These are phyloP conservation scores for Monarcha castaneiventris DNA, from an alignment of 2,113 vertebrate genomes.

Conservation along the genomic window DNA sequence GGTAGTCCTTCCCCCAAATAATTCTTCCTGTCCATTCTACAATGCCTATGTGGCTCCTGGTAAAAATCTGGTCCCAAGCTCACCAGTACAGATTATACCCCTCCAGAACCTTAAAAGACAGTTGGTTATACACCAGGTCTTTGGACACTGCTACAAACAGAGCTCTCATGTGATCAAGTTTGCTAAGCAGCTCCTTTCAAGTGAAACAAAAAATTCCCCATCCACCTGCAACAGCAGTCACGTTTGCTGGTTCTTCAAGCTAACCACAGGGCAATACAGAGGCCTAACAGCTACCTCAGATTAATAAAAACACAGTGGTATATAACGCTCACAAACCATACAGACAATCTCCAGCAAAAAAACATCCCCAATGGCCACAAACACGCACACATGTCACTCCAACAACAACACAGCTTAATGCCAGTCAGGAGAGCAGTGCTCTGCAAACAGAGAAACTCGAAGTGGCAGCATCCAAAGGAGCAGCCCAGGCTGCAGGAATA, in stretches of 20 bases:
- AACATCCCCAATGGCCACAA: not conserved
- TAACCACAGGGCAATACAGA: not conserved
- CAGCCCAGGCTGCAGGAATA: not conserved
- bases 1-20: not conserved
- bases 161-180: not conserved
- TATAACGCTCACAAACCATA: not conserved
- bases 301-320: not conserved
- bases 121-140: not conserved
- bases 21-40: not conserved
- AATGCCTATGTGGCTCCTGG: not conserved
- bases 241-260: not conserved
- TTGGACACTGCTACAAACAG: not conserved
- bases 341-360: not conserved
- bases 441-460: not conserved
- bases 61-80: not conserved
- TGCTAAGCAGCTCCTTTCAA: not conserved
- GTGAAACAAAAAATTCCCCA: not conserved
- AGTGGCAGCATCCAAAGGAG: not conserved
- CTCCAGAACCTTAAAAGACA: not conserved
- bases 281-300: not conserved
- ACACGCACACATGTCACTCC: not conserved
- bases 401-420: not conserved
- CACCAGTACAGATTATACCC: not conserved
- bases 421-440: not conserved
- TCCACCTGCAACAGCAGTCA: not conserved